Evolutionary conservation across 64 coral and sea anemone species (phyloP), one percentile per base, ranked within the genome.

Genomic region (Pachyseris speciosa): DNA sequence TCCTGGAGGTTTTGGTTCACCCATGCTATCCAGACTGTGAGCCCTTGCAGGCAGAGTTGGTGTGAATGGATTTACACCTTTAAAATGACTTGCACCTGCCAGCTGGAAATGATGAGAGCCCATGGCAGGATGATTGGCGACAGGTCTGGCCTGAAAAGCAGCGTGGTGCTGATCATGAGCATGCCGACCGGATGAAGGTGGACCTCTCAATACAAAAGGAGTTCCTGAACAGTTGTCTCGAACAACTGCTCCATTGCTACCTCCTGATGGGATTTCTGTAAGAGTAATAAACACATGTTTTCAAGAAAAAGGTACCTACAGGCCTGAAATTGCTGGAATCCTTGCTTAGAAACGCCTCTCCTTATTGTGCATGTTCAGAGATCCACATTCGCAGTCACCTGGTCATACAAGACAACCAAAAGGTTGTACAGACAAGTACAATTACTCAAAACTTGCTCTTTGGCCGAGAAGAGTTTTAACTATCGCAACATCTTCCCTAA

Each of bases 41-140:
- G 83, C 25, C 49, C 83, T 86, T 72, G 25, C 83, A 20, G 40
- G 3, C 12, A 69, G 7, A 11, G 9, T 48, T 17, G 47, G 64
- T 9, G 83, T 50, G 63, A 81, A 81, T 60, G 77, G 77, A 41
- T 81, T 81, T 40, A 2, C n/a, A 25, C 77, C 77, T 9, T 22
- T 22, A 26, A 81, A 42, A 5, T 58, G 30, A 58, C 34, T 28
- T 25, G 34, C 20, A 39, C 9, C 48, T 40, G 53, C 77, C 4
- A 81, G 52, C 40, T 81, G 77, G 17, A 81, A 81, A 61, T 80
- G 31, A n/a, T 61, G 17, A 13, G 53, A 12, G 8, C 9, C 77
- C 16, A 32, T 1, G 39, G 22, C 22, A 15, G 33, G 33, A 5
- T 5, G 20, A 4, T 34, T 37, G 8, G 31, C 25, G 25, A 81